These are phyloP conservation scores for Chaitophorus viminalis DNA, from an alignment of 2,888 invertebrate genomes.

Conservation along the genomic window DNA sequence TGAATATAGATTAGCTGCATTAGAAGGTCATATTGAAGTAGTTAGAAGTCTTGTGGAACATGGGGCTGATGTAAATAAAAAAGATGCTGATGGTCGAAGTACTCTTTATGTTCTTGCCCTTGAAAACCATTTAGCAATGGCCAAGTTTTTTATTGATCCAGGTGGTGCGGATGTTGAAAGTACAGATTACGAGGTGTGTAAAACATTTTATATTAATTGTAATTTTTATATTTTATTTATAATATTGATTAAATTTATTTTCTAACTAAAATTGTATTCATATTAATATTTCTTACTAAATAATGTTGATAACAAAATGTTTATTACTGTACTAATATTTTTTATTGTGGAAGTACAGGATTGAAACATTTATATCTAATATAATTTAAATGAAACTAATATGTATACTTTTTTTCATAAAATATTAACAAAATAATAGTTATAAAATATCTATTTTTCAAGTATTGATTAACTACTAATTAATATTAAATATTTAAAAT, in stretches of 20 bases:
- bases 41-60: constrained; percentile 77
- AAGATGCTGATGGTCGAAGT: constrained; percentile 91
- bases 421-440: no score
- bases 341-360: no score
- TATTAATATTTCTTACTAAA: no score
- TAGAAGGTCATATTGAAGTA: constrained; percentile 86
- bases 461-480: no score
- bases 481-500: no score
- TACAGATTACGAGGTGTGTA: constrained; percentile 81
- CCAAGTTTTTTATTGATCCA: constrained; percentile 80
- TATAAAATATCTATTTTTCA: no score
- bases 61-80: constrained; percentile 85
- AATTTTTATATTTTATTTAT: not conserved
- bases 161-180: constrained; percentile 85
- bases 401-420: no score
- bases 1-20: constrained; percentile 75
- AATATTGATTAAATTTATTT: not conserved
- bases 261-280: no score
- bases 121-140: constrained; percentile 86
- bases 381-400: no score
- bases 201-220: not conserved
- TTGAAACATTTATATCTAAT: no score
- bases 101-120: constrained; percentile 91
- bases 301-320: no score
- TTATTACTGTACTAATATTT: no score